Percentiles rank a stretch among this genome's conserved stretches.
These are phyloP conservation scores for Oxytorus armatus DNA, from an alignment of 2,888 invertebrate species.

Conservation along the genomic window DNA sequence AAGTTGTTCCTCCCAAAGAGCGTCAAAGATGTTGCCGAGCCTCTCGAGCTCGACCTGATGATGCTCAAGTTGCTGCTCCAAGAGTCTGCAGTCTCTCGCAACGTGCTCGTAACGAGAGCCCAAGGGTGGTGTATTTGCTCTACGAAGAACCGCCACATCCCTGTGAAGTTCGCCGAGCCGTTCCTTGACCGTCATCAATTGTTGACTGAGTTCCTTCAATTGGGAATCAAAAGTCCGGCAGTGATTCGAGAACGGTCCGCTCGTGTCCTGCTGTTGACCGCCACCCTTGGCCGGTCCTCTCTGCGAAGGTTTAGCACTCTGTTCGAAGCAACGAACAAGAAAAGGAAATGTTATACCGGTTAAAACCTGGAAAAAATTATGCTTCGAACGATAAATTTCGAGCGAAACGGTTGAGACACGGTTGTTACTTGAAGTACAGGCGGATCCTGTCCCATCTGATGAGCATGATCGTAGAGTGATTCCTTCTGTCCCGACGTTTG, in stretches of 20 bases:
- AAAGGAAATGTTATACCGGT: neutral
- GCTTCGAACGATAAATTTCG: too few relatives aligned
- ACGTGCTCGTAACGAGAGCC: slow-evolving; percentile 85
- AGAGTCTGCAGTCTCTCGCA: slow-evolving; percentile 86
- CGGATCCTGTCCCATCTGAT: slow-evolving; percentile 74
- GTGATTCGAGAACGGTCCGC: slow-evolving; percentile 88
- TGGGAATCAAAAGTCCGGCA: slow-evolving; percentile 87
- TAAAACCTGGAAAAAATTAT: too few relatives aligned
- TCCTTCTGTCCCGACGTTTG: slow-evolving; percentile 79
- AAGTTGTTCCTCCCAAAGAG: slow-evolving; percentile 90
- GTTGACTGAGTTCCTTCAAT: slow-evolving; percentile 87
- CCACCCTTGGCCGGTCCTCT: slow-evolving; percentile 79
- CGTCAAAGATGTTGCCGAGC: slow-evolving; percentile 87
- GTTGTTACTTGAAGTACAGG: slow-evolving; percentile 77
- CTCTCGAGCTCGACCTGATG: slow-evolving; percentile 88
- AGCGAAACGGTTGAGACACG: neutral
- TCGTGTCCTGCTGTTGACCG: slow-evolving; percentile 78
- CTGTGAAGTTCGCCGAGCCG: slow-evolving; percentile 89
- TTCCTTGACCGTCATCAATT: slow-evolving; percentile 87
- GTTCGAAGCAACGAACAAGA: slow-evolving; percentile 54
- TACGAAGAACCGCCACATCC: slow-evolving; percentile 88
- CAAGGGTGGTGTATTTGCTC: slow-evolving; percentile 85
- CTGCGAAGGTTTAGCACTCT: slow-evolving; percentile 68
- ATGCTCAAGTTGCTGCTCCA: slow-evolving; percentile 87
- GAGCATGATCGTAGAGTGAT: slow-evolving; percentile 79